phyloP scores from a whole-genome alignment of 2,797 vertebrate species.

The Acipenser ruthenus region DNA sequence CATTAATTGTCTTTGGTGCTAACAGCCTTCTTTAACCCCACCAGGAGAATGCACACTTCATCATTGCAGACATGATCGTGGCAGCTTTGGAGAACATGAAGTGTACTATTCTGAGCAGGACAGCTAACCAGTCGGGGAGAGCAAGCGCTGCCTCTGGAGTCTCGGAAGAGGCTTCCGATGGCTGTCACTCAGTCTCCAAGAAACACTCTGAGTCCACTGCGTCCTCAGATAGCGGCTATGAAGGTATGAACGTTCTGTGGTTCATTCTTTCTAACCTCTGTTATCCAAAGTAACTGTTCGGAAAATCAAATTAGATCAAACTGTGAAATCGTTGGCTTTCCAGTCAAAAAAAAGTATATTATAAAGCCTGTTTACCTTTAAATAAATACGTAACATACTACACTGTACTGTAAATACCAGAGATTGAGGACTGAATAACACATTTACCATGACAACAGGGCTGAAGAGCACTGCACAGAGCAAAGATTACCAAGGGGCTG shows the following conservation, averaged over 20 bases:
- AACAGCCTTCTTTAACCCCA: conserved; percentile 2
- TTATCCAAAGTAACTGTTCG: too few relatives aligned
- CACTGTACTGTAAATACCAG: too few relatives aligned
- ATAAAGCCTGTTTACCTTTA: too few relatives aligned
- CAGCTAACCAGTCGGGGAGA: conserved; percentile 20
- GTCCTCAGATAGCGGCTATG: conserved; percentile 66
- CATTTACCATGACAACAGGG: too few relatives aligned
- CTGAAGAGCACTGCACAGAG: too few relatives aligned
- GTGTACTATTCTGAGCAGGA: conserved; percentile 44
- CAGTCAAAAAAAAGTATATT: too few relatives aligned
- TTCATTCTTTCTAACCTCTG: too few relatives aligned
- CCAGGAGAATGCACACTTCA: conserved; percentile 80
- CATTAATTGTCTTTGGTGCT: neutral
- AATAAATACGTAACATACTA: too few relatives aligned
- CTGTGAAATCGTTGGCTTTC: too few relatives aligned
- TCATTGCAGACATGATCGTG: conserved; percentile 76
- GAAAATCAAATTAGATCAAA: too few relatives aligned
- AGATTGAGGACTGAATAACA: too few relatives aligned
- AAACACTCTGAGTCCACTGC: conserved; percentile 45
- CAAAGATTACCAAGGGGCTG: too few relatives aligned
- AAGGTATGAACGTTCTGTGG: conserved; percentile 40
- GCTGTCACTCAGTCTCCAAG: conserved; percentile 28
- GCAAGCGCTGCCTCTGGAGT: neutral
- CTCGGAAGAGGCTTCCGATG: neutral
- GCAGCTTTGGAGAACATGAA: conserved; percentile 70